These are phyloP conservation scores for Aspidiotus rigidus DNA, from an alignment of 2,888 invertebrate genomes.

Conservation along the genomic window DNA sequence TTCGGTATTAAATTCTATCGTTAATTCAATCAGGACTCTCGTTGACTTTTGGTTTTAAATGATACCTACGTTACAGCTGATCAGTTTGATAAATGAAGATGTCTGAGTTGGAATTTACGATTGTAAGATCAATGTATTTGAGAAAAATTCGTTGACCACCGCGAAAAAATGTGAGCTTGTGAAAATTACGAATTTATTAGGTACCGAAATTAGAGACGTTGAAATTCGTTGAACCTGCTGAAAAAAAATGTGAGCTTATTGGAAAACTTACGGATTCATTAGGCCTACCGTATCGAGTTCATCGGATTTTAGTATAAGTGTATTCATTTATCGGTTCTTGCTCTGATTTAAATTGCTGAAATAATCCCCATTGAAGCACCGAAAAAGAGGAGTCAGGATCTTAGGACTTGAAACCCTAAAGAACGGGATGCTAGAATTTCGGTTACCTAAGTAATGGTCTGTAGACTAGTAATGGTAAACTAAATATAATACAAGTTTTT, in stretches of 20 bases:
- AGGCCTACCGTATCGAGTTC: not conserved
- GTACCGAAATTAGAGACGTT: not conserved
- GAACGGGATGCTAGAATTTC: not conserved
- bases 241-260: not conserved
- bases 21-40: not conserved
- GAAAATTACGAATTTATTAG: not conserved
- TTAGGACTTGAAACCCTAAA: not conserved
- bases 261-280: not conserved
- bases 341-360: not conserved
- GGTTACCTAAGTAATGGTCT: no score
- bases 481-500: not conserved
- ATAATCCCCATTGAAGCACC: conserved; percentile 1
- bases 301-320: not conserved
- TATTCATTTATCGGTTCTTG: not conserved
- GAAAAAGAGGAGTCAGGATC: not conserved
- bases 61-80: not conserved
- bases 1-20: not conserved
- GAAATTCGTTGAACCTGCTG: not conserved
- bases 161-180: not conserved
- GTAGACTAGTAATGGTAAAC: not conserved
- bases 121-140: not conserved
- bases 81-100: not conserved
- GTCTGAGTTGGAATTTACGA: not conserved
- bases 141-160: not conserved
- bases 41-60: conserved; percentile 1